Conservation (phyloP, 1,140 invertebrate genomes). For the Ectropis grisescens region DNA sequence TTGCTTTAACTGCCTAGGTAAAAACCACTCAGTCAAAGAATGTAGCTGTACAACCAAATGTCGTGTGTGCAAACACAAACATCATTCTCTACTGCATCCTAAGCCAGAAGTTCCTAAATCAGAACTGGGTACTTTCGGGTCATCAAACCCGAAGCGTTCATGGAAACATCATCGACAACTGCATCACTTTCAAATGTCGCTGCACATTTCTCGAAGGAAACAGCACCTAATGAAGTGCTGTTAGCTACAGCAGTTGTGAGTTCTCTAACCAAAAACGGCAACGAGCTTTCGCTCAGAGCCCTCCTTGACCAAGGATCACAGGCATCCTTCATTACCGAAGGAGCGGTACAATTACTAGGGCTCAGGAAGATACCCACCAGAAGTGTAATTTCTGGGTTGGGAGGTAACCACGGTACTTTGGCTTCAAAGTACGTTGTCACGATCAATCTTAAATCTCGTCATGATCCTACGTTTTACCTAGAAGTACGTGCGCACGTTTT, state of each 20-base stretch:
- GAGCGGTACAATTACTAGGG: no score
- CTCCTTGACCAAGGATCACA: slow-evolving; percentile 1
- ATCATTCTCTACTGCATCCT: slow-evolving; percentile 1
- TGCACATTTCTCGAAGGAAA: background rate
- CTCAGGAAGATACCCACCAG: no score
- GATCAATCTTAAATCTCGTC: slow-evolving; percentile 1
- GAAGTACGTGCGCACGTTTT: no score
- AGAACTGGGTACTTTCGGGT: background rate
- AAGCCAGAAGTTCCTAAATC: background rate
- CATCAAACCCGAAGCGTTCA: background rate
- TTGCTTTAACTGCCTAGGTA: background rate
- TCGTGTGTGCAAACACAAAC: background rate
- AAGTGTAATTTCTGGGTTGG: no score
- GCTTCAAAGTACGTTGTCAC: background rate
- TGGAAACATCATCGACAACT: no score
- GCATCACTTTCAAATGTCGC: background rate
- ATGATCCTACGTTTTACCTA: slow-evolving; percentile 1
- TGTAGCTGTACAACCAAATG: background rate
- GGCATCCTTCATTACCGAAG: slow-evolving; percentile 2
- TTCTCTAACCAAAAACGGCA: background rate
- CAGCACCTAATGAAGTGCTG: slow-evolving; percentile 1
- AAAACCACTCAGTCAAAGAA: background rate
- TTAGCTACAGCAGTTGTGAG: background rate
- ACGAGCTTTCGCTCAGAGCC: background rate
- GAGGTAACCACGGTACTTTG: no score